Conservation (phyloP, 1,140 invertebrate species). For the Diuraphis noxia region DNA sequence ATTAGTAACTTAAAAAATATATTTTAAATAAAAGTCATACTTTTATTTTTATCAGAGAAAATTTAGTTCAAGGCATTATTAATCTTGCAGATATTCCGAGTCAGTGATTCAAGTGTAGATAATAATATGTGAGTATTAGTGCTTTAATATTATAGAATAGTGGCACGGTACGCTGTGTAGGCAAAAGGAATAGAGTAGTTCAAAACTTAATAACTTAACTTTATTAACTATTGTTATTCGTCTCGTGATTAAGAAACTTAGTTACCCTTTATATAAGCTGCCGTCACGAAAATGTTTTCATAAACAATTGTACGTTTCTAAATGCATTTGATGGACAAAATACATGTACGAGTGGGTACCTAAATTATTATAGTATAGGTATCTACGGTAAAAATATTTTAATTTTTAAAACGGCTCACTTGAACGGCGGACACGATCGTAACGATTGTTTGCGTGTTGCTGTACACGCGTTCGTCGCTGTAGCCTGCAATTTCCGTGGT, state of each 20-base stretch:
- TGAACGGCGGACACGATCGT: not conserved
- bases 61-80: not conserved
- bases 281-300: not conserved
- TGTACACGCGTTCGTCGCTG: not conserved
- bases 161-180: not conserved
- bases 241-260: not conserved
- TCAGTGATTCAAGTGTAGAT: not conserved
- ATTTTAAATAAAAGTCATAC: not conserved
- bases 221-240: not conserved
- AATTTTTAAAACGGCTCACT: not conserved
- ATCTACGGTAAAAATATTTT: not conserved
- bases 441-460: not conserved
- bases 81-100: not conserved
- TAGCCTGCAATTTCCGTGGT: not conserved
- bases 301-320: not conserved
- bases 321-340: too few relatives aligned
- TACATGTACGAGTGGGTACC: not conserved
- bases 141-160: not conserved
- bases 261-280: not conserved
- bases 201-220: not conserved
- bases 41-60: not conserved
- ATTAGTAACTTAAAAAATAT: not conserved
- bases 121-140: not conserved
- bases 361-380: too few relatives aligned
- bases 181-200: not conserved